phyloP scores from a whole-genome alignment of 2,888 invertebrate genomes.

The Phengaris arion region DNA sequence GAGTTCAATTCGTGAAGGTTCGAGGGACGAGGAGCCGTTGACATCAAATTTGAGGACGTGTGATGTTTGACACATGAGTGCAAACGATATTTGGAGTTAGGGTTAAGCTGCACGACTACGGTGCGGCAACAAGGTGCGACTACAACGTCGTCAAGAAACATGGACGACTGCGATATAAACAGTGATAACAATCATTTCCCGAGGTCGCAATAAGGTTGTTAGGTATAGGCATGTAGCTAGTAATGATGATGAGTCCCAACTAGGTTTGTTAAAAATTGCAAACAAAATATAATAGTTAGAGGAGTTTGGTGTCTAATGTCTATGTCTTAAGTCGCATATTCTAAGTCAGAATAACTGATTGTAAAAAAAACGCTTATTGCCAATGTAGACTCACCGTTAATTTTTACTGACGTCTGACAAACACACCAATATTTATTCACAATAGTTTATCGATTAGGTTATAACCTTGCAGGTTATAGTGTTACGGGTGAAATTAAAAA shows the following conservation, averaged over 20 bases:
- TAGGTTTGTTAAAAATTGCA: too few species aligned
- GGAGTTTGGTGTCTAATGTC: too few species aligned
- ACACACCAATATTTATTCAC: neutral
- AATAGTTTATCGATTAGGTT: neutral
- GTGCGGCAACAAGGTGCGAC: neutral
- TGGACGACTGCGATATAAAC: too few species aligned
- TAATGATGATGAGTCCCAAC: too few species aligned
- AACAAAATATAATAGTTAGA: too few species aligned
- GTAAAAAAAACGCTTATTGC: neutral
- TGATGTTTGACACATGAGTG: conserved; percentile 40
- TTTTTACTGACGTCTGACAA: neutral
- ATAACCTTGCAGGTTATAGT: neutral
- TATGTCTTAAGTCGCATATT: too few species aligned
- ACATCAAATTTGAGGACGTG: conserved; percentile 54
- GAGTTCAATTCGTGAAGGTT: conserved; percentile 62
- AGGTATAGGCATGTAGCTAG: too few species aligned
- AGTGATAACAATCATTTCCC: too few species aligned
- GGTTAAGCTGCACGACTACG: neutral
- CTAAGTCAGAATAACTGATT: too few species aligned
- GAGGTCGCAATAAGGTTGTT: too few species aligned
- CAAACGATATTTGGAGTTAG: conserved; percentile 23
- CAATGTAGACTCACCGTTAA: neutral
- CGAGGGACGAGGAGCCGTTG: conserved; percentile 60
- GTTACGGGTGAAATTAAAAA: too few species aligned
- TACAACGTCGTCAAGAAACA: neutral